Evolutionary conservation across 2,797 vertebrate genomes (phyloP).

Genomic region (Pampus argenteus): DNA sequence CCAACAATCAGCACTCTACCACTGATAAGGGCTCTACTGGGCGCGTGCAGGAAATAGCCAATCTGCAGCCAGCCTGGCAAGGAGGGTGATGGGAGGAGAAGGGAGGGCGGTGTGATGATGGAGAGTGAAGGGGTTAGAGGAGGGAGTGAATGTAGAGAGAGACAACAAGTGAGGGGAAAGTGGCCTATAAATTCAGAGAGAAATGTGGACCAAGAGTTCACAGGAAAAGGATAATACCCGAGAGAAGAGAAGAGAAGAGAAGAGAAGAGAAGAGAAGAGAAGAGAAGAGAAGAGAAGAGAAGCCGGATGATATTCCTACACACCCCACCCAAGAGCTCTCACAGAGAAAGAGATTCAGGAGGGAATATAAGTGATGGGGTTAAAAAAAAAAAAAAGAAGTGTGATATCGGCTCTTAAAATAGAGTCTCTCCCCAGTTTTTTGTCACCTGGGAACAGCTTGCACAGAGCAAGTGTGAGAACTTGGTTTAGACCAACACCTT

Average conservation of each 20-base stretch:
- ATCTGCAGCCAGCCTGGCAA: conserved; percentile 77
- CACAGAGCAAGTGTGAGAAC: conserved; percentile 70
- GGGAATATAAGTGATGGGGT: conserved; percentile 60
- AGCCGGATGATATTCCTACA: conserved; percentile 60
- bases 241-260: conserved; percentile 16
- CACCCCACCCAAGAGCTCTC: conserved; percentile 44
- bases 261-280: not conserved
- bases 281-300: conserved; percentile 22
- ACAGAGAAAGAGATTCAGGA: conserved; percentile 48
- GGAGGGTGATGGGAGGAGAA: conserved; percentile 57
- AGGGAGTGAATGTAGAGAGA: conserved; percentile 58
- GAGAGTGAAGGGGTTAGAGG: conserved; percentile 67
- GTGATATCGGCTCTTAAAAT: conserved; percentile 83
- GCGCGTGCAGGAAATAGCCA: conserved; percentile 85
- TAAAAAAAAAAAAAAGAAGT: conserved; percentile 45
- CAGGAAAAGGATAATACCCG: conserved; percentile 47
- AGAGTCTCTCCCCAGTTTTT: conserved; percentile 71
- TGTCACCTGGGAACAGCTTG: conserved; percentile 80
- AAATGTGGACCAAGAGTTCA: conserved; percentile 62
- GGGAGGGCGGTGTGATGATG: conserved; percentile 53
- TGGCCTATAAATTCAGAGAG: conserved; percentile 67
- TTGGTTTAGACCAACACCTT: conserved; percentile 75
- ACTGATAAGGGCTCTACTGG: conserved; percentile 86
- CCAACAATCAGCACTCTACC: conserved; percentile 85
- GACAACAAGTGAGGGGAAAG: conserved; percentile 69